Conservation (phyloP, 2,113 vertebrate species). For the Pelecanus crispus region DNA sequence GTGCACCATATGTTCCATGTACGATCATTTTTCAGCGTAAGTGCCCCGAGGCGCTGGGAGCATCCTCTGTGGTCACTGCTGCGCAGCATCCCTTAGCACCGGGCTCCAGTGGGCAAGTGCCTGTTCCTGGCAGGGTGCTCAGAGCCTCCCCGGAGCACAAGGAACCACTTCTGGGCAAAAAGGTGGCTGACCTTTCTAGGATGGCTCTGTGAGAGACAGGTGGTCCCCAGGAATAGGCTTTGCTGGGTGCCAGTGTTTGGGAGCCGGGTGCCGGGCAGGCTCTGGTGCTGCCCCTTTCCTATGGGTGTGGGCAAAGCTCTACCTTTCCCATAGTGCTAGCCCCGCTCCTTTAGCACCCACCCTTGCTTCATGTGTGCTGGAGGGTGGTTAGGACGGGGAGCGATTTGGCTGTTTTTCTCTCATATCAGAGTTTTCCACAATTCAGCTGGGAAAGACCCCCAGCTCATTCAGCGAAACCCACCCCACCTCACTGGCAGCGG, state of each 20-base stretch:
- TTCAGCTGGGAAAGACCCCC: too few species aligned
- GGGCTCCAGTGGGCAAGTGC: rapidly evolving
- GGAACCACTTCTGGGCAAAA: background rate
- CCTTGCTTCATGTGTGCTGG: background rate
- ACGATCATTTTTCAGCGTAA: background rate
- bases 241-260: background rate
- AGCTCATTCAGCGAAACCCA: background rate
- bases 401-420: background rate
- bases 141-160: background rate
- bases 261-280: background rate
- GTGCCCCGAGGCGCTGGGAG: background rate
- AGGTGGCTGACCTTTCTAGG: background rate
- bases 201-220: background rate
- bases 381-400: background rate
- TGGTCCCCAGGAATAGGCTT: rapidly evolving
- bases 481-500: too few species aligned
- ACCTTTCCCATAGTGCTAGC: background rate
- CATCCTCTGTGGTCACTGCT: background rate
- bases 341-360: background rate
- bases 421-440: background rate
- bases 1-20: background rate
- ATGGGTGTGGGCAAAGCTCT: background rate
- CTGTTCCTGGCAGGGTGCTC: too few species aligned
- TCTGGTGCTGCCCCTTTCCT: background rate
- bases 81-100: background rate